Base-by-base conservation (phyloP, 2,113 vertebrate species). In the Limnothrissa miodon region DNA sequence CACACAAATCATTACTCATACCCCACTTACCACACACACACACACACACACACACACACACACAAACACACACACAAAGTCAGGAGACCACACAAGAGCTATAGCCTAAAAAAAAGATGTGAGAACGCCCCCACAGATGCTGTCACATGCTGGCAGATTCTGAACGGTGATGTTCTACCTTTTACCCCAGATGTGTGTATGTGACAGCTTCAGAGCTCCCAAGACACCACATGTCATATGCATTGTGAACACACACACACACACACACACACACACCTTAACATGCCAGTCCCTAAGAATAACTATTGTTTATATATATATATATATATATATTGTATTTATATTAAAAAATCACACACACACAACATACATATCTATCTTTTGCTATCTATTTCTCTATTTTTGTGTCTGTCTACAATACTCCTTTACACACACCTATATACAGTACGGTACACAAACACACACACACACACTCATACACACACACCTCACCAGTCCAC, bases 121-220 rank as follows among this genome's bases (percentile, higher is more conserved):
- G 70, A 83, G 80, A 78, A 83, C 85, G 81, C 87, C 87, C 86
- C 85, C 85, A 83, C 80, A 83, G 53, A 83, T 85, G 79, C 85
- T 85, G 87, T 86, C 85, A 85, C 51, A 36, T 19, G 45, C 81
- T 23, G 51, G 84, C 48, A 84, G 80, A 86, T 83, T 15, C 39
- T 80, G 62, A 48, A 78, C 46, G 81, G 85, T 70, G 59, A 80
- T 70, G 59, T 66, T 25, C 59, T 29, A 1, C 59, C 25, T 29
- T 25, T 36, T 13, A n/a, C 59, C 59, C n/a, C 59, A 62, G 25
- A 29, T 62, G 59, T 62, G 39, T 45, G 45, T 44, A 33, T 66
- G 29, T 74, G 66, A 74, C 66, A 74, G 33, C 51, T 56, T 19
- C 51, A 56, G 51, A 56, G 19, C 66, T 36, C 66, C 29, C 29